Evolutionary conservation across 2,888 invertebrate genomes (phyloP).

Genomic region (Latrodectus hesperus): DNA sequence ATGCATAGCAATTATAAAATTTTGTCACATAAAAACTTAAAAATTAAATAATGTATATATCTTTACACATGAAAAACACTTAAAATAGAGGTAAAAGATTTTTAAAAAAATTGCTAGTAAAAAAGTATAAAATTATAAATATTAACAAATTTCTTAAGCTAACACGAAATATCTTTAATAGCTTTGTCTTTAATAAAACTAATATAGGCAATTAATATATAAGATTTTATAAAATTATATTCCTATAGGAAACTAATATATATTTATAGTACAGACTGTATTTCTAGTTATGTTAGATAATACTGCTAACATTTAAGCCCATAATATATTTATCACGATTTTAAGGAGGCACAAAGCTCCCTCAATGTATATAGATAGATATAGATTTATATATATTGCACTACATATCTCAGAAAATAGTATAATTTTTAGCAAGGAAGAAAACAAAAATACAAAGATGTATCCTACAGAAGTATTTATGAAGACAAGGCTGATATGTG

Average conservation of each 20-base stretch:
- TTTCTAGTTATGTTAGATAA: background rate
- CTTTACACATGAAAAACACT: too few species aligned
- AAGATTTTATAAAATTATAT: background rate
- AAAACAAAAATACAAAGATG: background rate
- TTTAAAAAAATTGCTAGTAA: too few species aligned
- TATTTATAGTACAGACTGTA: background rate
- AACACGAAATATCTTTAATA: too few species aligned
- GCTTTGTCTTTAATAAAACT: too few species aligned
- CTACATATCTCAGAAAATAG: background rate
- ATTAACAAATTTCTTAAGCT: too few species aligned
- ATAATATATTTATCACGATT: conserved; percentile 1
- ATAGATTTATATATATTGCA: background rate
- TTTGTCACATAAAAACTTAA: too few species aligned
- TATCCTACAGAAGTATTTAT: background rate
- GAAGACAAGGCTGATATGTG: conserved; percentile 9
- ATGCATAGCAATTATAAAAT: too few species aligned
- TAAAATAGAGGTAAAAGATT: too few species aligned
- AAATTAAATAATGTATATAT: too few species aligned
- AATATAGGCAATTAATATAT: too few species aligned
- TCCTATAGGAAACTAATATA: background rate
- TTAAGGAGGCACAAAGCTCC: background rate
- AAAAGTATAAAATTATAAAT: too few species aligned
- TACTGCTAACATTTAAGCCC: conserved; percentile 5
- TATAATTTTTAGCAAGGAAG: background rate
- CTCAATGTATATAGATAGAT: background rate